Percentiles rank a stretch among this genome's conserved stretches.
These are phyloP conservation scores for Sussaba pulchella DNA, from an alignment of 2,888 invertebrate genomes.

Conservation along the genomic window DNA sequence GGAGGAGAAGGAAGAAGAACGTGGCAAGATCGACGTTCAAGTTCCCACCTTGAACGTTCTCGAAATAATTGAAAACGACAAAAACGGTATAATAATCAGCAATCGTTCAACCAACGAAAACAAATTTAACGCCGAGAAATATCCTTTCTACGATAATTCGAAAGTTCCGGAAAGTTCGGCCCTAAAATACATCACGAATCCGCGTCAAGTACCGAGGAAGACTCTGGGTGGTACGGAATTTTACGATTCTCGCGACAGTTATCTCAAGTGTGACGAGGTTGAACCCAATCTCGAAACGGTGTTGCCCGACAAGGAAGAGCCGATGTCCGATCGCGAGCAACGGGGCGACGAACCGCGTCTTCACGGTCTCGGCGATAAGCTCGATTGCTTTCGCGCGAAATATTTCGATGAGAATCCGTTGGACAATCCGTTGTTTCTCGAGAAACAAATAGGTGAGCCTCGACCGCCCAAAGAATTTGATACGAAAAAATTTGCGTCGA, in stretches of 20 bases:
- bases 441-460: conserved; percentile 79
- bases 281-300: conserved; percentile 77
- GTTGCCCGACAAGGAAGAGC: conserved; percentile 76
- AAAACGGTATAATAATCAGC: conserved; percentile 38
- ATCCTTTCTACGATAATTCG: conserved; percentile 88
- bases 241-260: conserved; percentile 87
- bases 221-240: conserved; percentile 89
- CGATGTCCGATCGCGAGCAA: conserved; percentile 73
- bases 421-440: conserved; percentile 90
- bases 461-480: conserved; percentile 74
- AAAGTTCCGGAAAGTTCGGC: conserved; percentile 86
- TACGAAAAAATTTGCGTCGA: conserved; percentile 72
- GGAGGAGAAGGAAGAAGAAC: conserved; percentile 68
- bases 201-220: conserved; percentile 88
- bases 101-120: conserved; percentile 12
- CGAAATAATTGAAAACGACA: conserved; percentile 73
- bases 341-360: conserved; percentile 84
- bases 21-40: conserved; percentile 73
- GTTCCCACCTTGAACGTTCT: conserved; percentile 76
- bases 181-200: conserved; percentile 88
- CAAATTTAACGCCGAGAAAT: conserved; percentile 84
- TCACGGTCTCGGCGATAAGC: conserved; percentile 89
- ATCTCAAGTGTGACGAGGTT: conserved; percentile 82
- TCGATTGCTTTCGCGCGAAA: conserved; percentile 90
- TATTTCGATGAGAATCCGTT: conserved; percentile 91